Evolutionary conservation across 2,797 vertebrate genomes (phyloP).

Genomic region (Acanthis flammea): DNA sequence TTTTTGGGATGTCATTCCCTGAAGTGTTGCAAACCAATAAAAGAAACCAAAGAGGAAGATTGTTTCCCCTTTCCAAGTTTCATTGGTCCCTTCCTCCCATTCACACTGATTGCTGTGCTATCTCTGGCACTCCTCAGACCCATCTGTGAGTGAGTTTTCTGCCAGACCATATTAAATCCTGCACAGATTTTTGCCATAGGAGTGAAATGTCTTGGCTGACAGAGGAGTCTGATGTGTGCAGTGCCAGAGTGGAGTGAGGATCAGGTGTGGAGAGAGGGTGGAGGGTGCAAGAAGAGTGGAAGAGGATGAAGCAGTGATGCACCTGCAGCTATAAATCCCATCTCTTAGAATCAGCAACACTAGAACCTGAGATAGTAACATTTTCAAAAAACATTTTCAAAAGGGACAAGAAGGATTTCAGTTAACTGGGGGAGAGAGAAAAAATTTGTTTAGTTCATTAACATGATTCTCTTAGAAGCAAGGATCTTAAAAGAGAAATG

Average conservation of each 20-base stretch:
- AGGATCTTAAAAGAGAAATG: background rate
- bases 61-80: background rate
- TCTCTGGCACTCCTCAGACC: background rate
- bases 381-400: background rate
- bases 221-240: background rate
- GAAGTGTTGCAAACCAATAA: background rate
- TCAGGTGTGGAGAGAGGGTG: background rate
- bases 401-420: background rate
- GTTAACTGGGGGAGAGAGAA: background rate
- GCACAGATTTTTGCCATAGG: background rate
- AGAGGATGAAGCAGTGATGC: background rate
- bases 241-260: background rate
- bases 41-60: background rate
- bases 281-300: background rate
- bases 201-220: background rate
- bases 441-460: background rate
- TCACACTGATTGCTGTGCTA: background rate
- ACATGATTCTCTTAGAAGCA: background rate
- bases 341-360: background rate
- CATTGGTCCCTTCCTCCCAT: background rate
- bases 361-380: background rate
- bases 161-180: conserved; percentile 9
- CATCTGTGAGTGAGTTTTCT: conserved; percentile 34
- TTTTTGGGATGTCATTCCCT: background rate
- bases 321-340: background rate